These are phyloP conservation scores for Microtus montanus DNA, from an alignment of 2,113 vertebrate species.

Conservation along the genomic window DNA sequence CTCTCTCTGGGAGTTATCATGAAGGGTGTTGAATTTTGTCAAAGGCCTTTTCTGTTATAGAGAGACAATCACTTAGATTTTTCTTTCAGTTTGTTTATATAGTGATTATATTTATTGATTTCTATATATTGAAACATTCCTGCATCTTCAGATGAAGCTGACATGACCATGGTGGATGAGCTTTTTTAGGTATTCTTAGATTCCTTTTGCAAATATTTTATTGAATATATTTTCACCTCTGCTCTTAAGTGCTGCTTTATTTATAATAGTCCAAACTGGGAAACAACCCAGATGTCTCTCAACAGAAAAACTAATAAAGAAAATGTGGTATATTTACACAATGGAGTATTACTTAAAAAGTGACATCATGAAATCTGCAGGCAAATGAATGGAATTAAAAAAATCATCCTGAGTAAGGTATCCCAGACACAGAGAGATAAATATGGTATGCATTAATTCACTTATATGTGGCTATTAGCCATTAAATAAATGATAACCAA, in stretches of 20 bases:
- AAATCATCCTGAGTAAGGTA: neutral
- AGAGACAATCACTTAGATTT: neutral
- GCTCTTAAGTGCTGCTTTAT: neutral
- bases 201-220: neutral
- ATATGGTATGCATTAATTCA: neutral
- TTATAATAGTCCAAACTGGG: neutral
- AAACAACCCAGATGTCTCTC: neutral
- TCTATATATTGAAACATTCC: neutral
- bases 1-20: too few relatives aligned
- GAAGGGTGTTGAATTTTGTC: neutral
- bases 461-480: neutral
- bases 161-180: neutral
- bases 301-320: neutral
- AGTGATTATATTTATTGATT: neutral
- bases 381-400: neutral
- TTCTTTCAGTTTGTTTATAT: neutral
- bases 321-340: neutral
- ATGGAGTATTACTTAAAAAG: neutral
- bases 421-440: neutral
- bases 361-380: neutral
- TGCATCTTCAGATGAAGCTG: neutral
- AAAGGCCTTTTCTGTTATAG: neutral
- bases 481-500: neutral
- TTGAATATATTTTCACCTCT: neutral
- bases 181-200: neutral